Percentiles rank a stretch among this genome's conserved stretches.
phyloP scores from a whole-genome alignment of 2,113 vertebrate genomes.

The Oryctolagus cuniculus region mOryCun1.1 NC_091442.1:40991001-40991500 shows the following conservation, averaged over 20 bases:
- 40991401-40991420: neutral
- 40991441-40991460: neutral
- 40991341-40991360: neutral
- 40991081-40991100: no score
- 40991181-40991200: neutral
- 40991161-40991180: neutral
- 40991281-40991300: neutral
- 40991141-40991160: no score
- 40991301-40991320: neutral
- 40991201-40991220: neutral
- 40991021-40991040: no score
- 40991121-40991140: no score
- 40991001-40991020: no score
- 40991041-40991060: no score
- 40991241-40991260: neutral
- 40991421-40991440: neutral
- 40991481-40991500: neutral
- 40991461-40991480: neutral
- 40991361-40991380: neutral
- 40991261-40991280: neutral
- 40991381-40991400: neutral
- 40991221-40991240: neutral
- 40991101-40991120: no score
- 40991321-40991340: neutral
- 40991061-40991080: no score